Percentiles rank a stretch among this genome's conserved stretches.
phyloP scores from a whole-genome alignment of 2,888 invertebrate species.

The Fragum whitleyi region DNA sequence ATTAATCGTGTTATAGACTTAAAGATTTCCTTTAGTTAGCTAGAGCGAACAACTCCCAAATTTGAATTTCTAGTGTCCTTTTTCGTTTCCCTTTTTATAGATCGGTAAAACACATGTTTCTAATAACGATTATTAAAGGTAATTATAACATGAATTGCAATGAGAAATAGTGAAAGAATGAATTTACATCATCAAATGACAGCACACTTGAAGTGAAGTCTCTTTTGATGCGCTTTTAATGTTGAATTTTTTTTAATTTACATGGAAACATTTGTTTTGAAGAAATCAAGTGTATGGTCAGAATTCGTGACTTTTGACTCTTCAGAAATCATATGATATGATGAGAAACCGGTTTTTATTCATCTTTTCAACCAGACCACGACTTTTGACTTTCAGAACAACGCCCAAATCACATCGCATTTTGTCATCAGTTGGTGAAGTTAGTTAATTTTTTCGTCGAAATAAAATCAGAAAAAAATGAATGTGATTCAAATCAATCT shows the following conservation, averaged over 20 bases:
- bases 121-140: not conserved
- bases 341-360: slow-evolving; percentile 4
- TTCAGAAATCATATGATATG: slow-evolving; percentile 4
- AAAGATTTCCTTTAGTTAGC: not conserved
- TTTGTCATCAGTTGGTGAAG: slow-evolving; percentile 1
- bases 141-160: slow-evolving; percentile 1
- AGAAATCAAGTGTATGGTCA: not conserved
- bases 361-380: not conserved
- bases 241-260: not conserved
- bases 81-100: slow-evolving; percentile 3
- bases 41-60: slow-evolving; percentile 1
- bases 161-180: slow-evolving; percentile 1
- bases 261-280: slow-evolving; percentile 4
- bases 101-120: slow-evolving; percentile 4
- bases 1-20: slow-evolving; percentile 2
- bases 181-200: not conserved
- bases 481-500: not conserved
- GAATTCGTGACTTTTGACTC: slow-evolving; percentile 4
- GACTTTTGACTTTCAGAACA: slow-evolving; percentile 4
- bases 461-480: slow-evolving; percentile 4
- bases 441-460: not conserved
- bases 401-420: slow-evolving; percentile 4
- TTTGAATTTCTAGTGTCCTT: slow-evolving; percentile 4
- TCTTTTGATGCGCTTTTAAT: slow-evolving; percentile 4
- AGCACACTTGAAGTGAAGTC: not conserved